Evolutionary conservation across 2,113 vertebrate species (phyloP).

Genomic region (Chaetops frenatus): DNA sequence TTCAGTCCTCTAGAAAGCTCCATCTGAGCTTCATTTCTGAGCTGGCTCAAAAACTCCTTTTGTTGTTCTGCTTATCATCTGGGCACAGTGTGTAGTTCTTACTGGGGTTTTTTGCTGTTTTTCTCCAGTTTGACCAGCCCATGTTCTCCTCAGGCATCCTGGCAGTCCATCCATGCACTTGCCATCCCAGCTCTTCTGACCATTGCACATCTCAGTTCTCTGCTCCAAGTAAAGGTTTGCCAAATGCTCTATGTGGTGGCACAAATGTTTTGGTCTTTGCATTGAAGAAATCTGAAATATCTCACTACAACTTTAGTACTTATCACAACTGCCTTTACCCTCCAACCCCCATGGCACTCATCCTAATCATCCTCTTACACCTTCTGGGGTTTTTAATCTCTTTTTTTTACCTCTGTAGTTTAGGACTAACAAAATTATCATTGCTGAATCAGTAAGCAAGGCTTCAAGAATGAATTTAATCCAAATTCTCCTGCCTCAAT

Average conservation of each 20-base stretch:
- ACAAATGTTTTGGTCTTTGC: not conserved
- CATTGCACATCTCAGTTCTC: not conserved
- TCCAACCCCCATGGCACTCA: not conserved
- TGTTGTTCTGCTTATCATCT: not conserved
- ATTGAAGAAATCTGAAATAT: not conserved
- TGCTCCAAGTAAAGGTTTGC: not conserved
- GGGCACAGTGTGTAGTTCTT: not conserved
- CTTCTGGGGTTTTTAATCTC: not conserved
- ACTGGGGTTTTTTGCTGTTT: not conserved
- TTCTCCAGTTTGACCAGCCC: not conserved
- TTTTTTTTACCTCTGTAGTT: not conserved
- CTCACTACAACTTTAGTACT: not conserved
- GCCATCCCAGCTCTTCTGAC: not conserved
- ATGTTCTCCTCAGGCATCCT: not conserved
- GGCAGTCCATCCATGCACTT: not conserved
- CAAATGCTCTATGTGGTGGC: not conserved
- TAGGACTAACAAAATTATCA: not conserved
- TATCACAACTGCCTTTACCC: not conserved
- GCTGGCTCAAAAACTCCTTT: not conserved
- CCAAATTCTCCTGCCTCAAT: not conserved
- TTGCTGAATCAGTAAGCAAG: not conserved
- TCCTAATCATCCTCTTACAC: not conserved
- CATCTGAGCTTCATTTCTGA: not conserved
- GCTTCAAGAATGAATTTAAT: not conserved
- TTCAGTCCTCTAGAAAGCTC: not conserved